Conservation (phyloP, 1,140 invertebrate genomes). For the Phymorhynchus buccinoides region DNA sequence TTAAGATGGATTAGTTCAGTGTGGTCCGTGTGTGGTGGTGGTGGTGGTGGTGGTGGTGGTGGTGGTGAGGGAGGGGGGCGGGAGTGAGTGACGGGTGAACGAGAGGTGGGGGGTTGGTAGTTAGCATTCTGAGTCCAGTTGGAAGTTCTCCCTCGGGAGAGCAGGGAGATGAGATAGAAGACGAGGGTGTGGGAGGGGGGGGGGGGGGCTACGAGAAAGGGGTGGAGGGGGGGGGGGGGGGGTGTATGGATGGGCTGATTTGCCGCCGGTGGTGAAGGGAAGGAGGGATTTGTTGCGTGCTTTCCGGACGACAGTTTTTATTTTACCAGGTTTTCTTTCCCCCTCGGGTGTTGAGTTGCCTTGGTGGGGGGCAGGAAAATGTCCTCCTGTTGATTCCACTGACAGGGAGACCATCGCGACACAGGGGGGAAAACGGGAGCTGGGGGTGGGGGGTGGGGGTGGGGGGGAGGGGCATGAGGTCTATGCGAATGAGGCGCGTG, state of each 20-base stretch:
- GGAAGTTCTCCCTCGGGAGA: neutral
- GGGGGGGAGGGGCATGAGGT: no score
- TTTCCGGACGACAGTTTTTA: neutral
- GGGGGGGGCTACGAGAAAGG: neutral
- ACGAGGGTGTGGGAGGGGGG: neutral
- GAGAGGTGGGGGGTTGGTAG: neutral
- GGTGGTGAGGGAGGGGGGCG: neutral
- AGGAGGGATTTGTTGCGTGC: conserved; percentile 5
- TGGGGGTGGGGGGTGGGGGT: no score
- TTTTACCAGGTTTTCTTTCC: neutral
- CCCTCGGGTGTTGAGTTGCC: neutral
- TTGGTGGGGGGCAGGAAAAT: neutral
- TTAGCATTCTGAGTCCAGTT: neutral
- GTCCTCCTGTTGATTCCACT: neutral
- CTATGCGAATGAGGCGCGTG: no score
- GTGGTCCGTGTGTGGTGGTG: no score
- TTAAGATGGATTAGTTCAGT: no score
- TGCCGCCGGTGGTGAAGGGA: neutral
- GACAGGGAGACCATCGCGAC: no score
- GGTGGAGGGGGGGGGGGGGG: neutral
- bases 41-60: neutral
- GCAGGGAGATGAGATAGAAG: no score
- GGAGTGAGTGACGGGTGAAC: neutral
- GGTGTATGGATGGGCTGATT: neutral
- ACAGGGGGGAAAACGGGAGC: no score